Conservation (phyloP, 2,113 vertebrate species). For the Cromileptes altivelis region DNA sequence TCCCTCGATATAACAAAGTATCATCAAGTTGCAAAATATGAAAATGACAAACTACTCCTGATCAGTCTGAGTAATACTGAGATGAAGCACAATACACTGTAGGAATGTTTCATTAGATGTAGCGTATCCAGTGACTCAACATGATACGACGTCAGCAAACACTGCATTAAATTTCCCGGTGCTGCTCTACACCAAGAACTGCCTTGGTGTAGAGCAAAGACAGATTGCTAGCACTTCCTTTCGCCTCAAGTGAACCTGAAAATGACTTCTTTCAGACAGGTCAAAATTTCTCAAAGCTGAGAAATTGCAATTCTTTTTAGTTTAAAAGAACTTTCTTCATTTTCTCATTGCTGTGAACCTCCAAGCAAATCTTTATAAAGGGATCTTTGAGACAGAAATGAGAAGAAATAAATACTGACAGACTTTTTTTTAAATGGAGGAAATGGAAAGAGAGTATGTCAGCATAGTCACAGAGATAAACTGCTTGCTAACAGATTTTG, state of each 20-base stretch:
- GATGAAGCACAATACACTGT: background rate
- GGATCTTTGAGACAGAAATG: background rate
- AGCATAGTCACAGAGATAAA: background rate
- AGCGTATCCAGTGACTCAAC: background rate
- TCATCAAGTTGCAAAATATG: background rate
- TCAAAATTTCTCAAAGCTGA: background rate
- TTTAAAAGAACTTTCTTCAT: conserved; percentile 6
- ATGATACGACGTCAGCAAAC: conserved; percentile 12
- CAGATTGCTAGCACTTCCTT: conserved; percentile 13
- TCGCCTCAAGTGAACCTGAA: conserved; percentile 8
- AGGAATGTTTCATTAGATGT: background rate
- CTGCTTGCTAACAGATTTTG: background rate
- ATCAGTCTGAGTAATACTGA: background rate
- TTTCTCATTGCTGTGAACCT: background rate
- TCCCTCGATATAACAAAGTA: background rate
- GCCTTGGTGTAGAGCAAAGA: conserved; percentile 4
- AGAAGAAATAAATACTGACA: background rate
- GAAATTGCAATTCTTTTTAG: background rate
- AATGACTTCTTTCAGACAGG: background rate
- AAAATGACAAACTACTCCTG: background rate
- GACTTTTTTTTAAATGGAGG: background rate
- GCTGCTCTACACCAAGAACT: background rate
- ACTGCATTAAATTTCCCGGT: background rate
- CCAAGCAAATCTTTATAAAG: background rate
- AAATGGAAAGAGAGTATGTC: background rate